Conservation (phyloP, 2,113 vertebrate genomes). For the Ochotona princeps region DNA sequence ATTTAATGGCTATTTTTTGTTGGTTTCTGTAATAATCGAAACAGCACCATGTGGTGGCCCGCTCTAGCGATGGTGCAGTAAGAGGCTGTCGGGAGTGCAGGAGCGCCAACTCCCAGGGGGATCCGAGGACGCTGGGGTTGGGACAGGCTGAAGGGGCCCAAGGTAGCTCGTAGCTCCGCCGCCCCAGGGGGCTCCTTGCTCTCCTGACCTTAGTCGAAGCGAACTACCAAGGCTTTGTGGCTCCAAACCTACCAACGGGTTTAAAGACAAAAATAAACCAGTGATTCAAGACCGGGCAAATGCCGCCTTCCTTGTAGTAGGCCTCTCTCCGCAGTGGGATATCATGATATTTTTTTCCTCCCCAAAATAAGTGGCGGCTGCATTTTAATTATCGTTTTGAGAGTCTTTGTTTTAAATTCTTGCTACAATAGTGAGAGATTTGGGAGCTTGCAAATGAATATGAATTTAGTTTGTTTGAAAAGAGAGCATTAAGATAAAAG, state of each 20-base stretch:
- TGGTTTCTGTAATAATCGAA: constrained; percentile 69
- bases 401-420: constrained; percentile 67
- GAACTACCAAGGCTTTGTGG: not conserved
- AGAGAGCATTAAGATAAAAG: constrained; percentile 66
- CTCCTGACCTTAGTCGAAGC: constrained; percentile 5
- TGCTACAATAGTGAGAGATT: constrained; percentile 68
- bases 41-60: constrained; percentile 44
- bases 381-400: constrained; percentile 65
- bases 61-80: constrained; percentile 16
- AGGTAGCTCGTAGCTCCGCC: not conserved
- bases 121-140: not conserved
- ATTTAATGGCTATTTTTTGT: constrained; percentile 74
- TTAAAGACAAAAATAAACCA: constrained; percentile 61
- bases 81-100: constrained; percentile 42
- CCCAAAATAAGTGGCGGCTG: constrained; percentile 20
- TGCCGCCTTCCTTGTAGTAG: not conserved
- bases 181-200: not conserved
- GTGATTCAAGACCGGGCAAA: constrained; percentile 3
- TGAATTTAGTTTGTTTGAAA: constrained; percentile 68
- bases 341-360: not conserved
- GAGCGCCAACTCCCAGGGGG: constrained; percentile 23
- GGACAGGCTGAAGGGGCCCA: not conserved
- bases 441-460: constrained; percentile 68
- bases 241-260: not conserved
- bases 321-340: constrained; percentile 27